These are phyloP conservation scores for Halisarca cf. caerulea DNA, from an alignment of 37 sponge, comb jelly and placozoan species.

Conservation along the genomic window DNA sequence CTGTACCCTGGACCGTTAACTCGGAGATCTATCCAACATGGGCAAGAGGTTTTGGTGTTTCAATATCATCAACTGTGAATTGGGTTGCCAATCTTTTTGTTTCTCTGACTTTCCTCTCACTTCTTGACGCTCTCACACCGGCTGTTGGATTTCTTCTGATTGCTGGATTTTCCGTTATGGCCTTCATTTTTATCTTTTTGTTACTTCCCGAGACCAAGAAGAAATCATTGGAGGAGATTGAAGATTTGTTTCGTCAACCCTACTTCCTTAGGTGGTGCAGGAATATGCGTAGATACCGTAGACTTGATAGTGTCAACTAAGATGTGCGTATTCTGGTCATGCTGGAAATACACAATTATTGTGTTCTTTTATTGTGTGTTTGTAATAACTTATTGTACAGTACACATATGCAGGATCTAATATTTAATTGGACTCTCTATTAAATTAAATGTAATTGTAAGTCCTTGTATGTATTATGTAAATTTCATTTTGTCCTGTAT, in stretches of 20 bases:
- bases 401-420: too few relatives aligned
- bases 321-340: too few relatives aligned
- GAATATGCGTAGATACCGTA: too few relatives aligned
- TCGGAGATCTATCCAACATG: conserved; percentile 98
- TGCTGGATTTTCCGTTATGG: conserved; percentile 59
- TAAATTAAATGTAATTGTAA: too few relatives aligned
- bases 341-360: too few relatives aligned
- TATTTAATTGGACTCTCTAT: too few relatives aligned
- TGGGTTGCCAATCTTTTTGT: conserved; percentile 87
- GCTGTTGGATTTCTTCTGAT: conserved; percentile 75
- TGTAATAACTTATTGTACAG: too few relatives aligned
- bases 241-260: conserved; percentile 70
- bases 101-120: conserved; percentile 84
- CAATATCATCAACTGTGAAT: conserved; percentile 79
- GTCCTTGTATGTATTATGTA: too few relatives aligned
- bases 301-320: too few relatives aligned
- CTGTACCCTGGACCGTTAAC: conserved; percentile 94
- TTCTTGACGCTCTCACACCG: conserved; percentile 34
- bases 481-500: too few relatives aligned
- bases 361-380: too few relatives aligned
- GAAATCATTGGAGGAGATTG: conserved; percentile 69
- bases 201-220: conserved; percentile 88
- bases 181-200: conserved; percentile 67
- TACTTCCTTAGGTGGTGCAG: conserved; percentile 56
- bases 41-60: conserved; percentile 79